Conservation (phyloP, 1,140 invertebrate genomes). For the Drepana arcuata region DNA sequence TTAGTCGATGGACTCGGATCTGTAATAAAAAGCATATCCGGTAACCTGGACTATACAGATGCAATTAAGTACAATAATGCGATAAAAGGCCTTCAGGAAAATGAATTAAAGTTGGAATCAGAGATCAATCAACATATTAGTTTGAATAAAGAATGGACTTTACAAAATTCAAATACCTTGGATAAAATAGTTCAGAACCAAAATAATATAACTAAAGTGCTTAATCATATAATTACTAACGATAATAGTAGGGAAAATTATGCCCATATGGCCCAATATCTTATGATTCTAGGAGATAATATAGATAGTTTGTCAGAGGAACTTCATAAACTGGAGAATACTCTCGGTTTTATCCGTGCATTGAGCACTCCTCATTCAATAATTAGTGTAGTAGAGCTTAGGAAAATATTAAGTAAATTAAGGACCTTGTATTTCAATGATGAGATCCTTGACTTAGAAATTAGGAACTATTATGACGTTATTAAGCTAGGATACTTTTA, state of each 20-base stretch:
- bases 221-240: slow-evolving; percentile 3
- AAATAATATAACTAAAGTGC: slow-evolving; percentile 5
- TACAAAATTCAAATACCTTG: slow-evolving; percentile 8
- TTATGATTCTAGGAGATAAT: slow-evolving; percentile 25
- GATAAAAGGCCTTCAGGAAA: slow-evolving; percentile 9
- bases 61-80: slow-evolving; percentile 16
- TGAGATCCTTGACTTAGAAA: slow-evolving; percentile 15
- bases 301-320: slow-evolving; percentile 22
- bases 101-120: slow-evolving; percentile 8
- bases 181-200: slow-evolving; percentile 11
- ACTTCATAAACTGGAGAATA: slow-evolving; percentile 26
- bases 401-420: slow-evolving; percentile 16
- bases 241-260: slow-evolving; percentile 12
- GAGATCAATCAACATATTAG: slow-evolving; percentile 18
- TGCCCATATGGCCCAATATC: slow-evolving; percentile 23
- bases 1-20: slow-evolving; percentile 17
- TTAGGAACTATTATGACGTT: slow-evolving; percentile 24
- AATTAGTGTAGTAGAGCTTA: slow-evolving; percentile 12
- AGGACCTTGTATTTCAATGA: slow-evolving; percentile 15
- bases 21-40: slow-evolving; percentile 18
- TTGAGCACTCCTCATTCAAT: slow-evolving; percentile 20
- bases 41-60: slow-evolving; percentile 16
- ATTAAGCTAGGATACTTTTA: slow-evolving; percentile 27
- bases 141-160: slow-evolving; percentile 13
- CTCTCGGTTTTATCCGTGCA: slow-evolving; percentile 25